phyloP scores from a whole-genome alignment of 2,113 vertebrate species.

The Pedetes capensis region DNA sequence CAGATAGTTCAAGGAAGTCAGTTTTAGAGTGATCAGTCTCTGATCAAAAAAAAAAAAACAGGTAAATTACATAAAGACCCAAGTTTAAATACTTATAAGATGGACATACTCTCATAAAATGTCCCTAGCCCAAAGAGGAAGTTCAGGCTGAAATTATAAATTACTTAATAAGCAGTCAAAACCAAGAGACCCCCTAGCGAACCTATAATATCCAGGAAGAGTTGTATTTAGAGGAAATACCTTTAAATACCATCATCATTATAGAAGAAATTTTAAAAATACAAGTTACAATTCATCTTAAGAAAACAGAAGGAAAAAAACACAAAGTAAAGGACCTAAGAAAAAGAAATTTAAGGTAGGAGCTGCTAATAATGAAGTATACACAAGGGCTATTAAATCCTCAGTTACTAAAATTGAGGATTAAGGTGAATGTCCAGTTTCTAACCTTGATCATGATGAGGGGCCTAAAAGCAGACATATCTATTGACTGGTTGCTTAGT shows the following conservation, averaged over 20 bases:
- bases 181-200: not conserved
- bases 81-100: not conserved
- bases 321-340: not conserved
- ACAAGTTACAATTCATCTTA: slow-evolving; percentile 3
- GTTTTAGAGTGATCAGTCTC: not conserved
- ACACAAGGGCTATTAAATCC: not conserved
- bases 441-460: not conserved
- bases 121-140: not conserved
- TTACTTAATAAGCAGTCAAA: not conserved
- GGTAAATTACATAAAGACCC: not conserved
- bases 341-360: not conserved
- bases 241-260: not conserved
- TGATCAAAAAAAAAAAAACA: not conserved
- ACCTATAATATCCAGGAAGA: not conserved
- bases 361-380: not conserved
- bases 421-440: not conserved
- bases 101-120: not conserved
- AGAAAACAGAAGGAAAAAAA: not conserved
- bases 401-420: not conserved
- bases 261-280: not conserved
- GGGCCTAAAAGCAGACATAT: not conserved
- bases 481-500: not conserved
- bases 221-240: slow-evolving; percentile 4
- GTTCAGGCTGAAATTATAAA: not conserved
- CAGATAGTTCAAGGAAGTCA: not conserved